Base-by-base conservation (phyloP, 2,797 vertebrate genomes). In the Microctenopoma stevenorrisi region DNA sequence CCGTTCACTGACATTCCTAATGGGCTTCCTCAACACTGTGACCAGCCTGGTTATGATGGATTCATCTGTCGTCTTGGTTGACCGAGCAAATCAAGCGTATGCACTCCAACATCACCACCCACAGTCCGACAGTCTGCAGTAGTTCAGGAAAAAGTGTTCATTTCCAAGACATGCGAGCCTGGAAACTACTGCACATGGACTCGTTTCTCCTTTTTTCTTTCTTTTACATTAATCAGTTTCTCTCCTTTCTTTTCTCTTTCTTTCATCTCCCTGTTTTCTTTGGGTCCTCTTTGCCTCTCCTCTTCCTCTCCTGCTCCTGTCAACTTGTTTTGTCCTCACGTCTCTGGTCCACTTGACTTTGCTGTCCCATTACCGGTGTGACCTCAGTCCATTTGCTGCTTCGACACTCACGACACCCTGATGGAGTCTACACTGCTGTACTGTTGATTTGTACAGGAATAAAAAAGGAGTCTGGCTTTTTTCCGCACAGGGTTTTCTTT, bases 381-480 rank as follows among this genome's bases (percentile, higher is more conserved):
- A 89, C 87, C 85, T 86, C 56, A 68, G 78, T 75, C 74, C 84
- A 85, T 89, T 89, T 88, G 74, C 64, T 61, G 68, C 74, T 63
- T 76, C n/a, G 1, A 68, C 85, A 83, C 81, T 81, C 66, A 43
- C 16, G 15, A 65, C 61, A 64, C 68, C 28, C 51, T 59, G 64
- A 72, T 52, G 71, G 72, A 35, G 50, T 64, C 68, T 56, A 44
- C 22, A 47, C 46, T 47, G 60, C 72, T 72, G 69, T 61, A 55
- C 18, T 7, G 26, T 76, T 72, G 81, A 85, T 83, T 83, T 72
- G 74, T 74, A 64, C 58, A 46, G 50, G 40, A 75, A 52, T 44
- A 71, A 64, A 67, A 69, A 47, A 68, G 78, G 56, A 33, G 30
- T 38, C 22, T 15, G 53, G 56, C 42, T 11, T 69, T 56, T 72